phyloP scores from a whole-genome alignment of 2,888 invertebrate genomes.

The Stenolophus ochropezus region DNA sequence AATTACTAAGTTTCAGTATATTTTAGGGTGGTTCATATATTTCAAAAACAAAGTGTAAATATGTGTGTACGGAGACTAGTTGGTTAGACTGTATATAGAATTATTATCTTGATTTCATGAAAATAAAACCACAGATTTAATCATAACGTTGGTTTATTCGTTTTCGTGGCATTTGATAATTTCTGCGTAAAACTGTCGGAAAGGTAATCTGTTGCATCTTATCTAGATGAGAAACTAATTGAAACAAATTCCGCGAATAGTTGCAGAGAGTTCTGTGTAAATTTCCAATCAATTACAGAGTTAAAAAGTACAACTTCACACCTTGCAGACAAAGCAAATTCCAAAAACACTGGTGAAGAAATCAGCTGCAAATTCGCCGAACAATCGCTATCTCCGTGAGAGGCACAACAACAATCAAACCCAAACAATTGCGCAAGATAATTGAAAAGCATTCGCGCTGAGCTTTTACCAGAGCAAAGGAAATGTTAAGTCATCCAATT shows the following conservation, averaged over 20 bases:
- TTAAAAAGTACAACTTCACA: slow-evolving; percentile 25
- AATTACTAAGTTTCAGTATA: too few relatives aligned
- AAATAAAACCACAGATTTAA: too few relatives aligned
- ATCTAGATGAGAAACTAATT: not conserved
- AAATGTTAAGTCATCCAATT: slow-evolving; percentile 52
- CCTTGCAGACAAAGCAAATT: slow-evolving; percentile 3
- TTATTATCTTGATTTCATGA: not conserved
- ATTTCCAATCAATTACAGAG: not conserved
- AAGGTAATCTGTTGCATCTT: not conserved
- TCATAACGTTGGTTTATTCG: not conserved
- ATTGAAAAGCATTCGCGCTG: slow-evolving; percentile 26
- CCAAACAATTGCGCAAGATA: slow-evolving; percentile 40
- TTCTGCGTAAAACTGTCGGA: not conserved
- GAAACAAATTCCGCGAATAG: not conserved
- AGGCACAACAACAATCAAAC: slow-evolving; percentile 37
- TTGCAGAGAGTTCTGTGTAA: not conserved
- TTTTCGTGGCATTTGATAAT: not conserved
- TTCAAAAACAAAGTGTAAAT: too few relatives aligned
- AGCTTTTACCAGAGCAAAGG: slow-evolving; percentile 35
- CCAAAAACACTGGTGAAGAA: slow-evolving; percentile 7
- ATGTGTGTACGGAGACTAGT: too few relatives aligned
- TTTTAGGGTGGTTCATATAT: too few relatives aligned
- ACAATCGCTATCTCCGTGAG: slow-evolving; percentile 32
- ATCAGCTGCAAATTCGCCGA: slow-evolving; percentile 13
- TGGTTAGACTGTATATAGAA: too few relatives aligned